Evolutionary conservation across 2,797 vertebrate genomes (phyloP).

Genomic region (Smutsia temminckii): DNA sequence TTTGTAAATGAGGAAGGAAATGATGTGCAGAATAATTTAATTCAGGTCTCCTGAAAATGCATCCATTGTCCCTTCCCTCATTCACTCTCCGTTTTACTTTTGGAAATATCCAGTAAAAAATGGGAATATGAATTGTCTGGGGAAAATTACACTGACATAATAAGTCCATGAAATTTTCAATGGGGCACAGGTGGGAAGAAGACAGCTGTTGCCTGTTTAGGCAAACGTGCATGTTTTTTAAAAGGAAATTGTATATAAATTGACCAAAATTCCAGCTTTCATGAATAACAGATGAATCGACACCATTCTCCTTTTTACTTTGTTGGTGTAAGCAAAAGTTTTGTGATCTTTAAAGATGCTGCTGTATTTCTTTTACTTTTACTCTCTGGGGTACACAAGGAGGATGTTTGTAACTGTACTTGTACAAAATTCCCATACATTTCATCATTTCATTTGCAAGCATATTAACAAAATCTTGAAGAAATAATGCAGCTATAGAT

Average conservation of each 20-base stretch:
- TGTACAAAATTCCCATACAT: neutral
- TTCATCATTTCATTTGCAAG: neutral
- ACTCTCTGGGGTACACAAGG: neutral
- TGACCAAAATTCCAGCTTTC: conserved; percentile 58
- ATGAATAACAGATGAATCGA: conserved; percentile 52
- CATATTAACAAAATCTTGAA: neutral
- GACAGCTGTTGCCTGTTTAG: conserved; percentile 63
- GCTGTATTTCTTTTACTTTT: neutral
- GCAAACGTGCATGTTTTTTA: conserved; percentile 31
- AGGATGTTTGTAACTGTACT: neutral
- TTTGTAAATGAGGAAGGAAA: conserved; percentile 57
- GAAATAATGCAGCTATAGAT: neutral
- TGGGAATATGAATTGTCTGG: conserved; percentile 44
- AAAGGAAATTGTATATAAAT: conserved; percentile 58
- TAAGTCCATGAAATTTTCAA: conserved; percentile 59
- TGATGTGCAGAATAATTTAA: conserved; percentile 54
- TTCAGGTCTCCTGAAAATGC: conserved; percentile 52
- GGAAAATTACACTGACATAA: conserved; percentile 63
- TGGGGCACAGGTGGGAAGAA: conserved; percentile 58
- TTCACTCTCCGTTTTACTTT: conserved; percentile 44
- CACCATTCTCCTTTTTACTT: conserved; percentile 29
- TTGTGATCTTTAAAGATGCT: neutral
- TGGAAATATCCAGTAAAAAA: conserved; percentile 50
- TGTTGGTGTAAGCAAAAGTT: conserved; percentile 38
- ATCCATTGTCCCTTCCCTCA: conserved; percentile 37